Evolutionary conservation across 2,888 invertebrate genomes (phyloP), one percentile per base, ranked within the genome.

Genomic region (Ptilodon capucinus): DNA sequence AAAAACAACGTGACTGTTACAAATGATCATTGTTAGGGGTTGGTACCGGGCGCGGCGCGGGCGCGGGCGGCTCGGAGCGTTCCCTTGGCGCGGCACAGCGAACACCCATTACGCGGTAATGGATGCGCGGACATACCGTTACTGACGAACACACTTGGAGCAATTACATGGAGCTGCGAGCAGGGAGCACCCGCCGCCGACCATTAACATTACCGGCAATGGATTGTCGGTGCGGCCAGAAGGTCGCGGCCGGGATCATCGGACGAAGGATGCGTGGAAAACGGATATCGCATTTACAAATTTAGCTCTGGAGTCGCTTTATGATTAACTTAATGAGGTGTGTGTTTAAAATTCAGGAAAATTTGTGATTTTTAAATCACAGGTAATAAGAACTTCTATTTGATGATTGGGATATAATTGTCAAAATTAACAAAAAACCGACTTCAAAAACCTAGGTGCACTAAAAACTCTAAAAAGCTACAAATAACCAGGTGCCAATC

Each of bases 81-180:
- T 35, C 18, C 21, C 17, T 25, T 40, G 35, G 23, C 23, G 23
- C 7, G 23, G 6, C 23, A 8, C 23, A 25, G 23, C 23, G 23
- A 25, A 4, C 6, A 25, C 38, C 44, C 46, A 47, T 52, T 46
- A 48, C 46, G 19, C 38, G 40, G 39, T 56, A 56, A 52, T 52
- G 41, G 46, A 45, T 44, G 30, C 46, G 36, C 43, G 44, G 45
- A 41, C 47, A 42, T 46, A 42, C 38, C 32, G 39, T 44, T 41
- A 42, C 28, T 11, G 17, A 9, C 4, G n/a, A 6, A 4, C 13
- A 7, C 18, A 6, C 4, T n/a, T n/a, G n/a, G n/a, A 8, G 9
- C 28, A 11, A 28, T 11, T 11, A 21, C 7, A 21, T 25, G 8
- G 23, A 25, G 6, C 8, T 25, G 7, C 23, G 23, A 7, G 23